Percentiles rank a stretch among this genome's conserved stretches.
Conservation (phyloP, 2,888 invertebrate genomes). For the Limenitis camilla region DNA sequence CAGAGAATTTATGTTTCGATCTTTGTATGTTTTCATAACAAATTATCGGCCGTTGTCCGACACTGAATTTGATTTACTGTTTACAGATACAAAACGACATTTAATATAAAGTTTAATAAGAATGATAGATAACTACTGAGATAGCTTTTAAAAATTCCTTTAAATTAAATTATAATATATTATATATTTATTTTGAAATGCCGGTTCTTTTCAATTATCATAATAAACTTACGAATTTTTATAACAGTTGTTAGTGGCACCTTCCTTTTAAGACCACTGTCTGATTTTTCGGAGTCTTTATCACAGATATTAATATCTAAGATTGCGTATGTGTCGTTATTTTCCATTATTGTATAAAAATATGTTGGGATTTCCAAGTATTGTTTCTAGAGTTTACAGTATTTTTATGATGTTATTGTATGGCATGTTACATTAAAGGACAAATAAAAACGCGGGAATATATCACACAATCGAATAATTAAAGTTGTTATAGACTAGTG, state of each 20-base stretch:
- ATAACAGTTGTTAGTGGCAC: conserved; percentile 48
- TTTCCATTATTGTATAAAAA: conserved; percentile 17
- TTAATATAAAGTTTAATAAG: neutral
- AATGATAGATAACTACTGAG: neutral
- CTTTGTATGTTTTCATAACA: conserved; percentile 3
- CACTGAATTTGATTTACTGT: neutral
- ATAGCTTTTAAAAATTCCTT: too few relatives aligned
- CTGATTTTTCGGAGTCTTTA: conserved; percentile 40
- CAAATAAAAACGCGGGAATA: neutral
- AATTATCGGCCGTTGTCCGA: neutral
- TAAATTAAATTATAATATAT: neutral
- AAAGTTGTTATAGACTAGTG: neutral
- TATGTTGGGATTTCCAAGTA: too few relatives aligned
- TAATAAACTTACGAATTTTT: conserved; percentile 56
- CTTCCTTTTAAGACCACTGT: conserved; percentile 35
- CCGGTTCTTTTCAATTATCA: neutral
- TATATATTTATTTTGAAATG: neutral
- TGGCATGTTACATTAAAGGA: neutral
- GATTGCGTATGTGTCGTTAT: conserved; percentile 54
- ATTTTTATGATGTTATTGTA: neutral
- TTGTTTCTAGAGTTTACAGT: neutral
- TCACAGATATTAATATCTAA: conserved; percentile 52
- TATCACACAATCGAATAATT: neutral
- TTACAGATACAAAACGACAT: neutral
- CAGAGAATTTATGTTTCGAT: conserved; percentile 5